phyloP scores from a whole-genome alignment of 2,888 invertebrate species.

The Rambutsinella grinnellia region DNA sequence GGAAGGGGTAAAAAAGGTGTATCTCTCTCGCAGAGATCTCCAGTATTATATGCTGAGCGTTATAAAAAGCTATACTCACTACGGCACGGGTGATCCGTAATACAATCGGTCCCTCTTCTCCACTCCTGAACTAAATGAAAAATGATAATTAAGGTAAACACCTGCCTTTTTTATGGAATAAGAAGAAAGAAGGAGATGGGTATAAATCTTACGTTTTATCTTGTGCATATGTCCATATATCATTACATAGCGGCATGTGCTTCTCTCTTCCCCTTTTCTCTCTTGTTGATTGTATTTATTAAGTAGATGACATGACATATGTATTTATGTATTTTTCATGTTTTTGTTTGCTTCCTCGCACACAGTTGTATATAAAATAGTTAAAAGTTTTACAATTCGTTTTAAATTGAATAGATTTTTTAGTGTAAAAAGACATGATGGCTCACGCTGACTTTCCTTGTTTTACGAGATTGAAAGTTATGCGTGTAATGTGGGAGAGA shows the following conservation, averaged over 20 bases:
- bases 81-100: conserved; percentile 29
- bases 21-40: neutral
- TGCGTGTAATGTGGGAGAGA: neutral
- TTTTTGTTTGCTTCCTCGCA: neutral
- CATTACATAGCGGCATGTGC: conserved; percentile 21
- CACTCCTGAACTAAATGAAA: conserved; percentile 13
- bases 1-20: conserved; percentile 22
- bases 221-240: neutral
- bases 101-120: too few species aligned
- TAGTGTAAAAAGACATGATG: neutral
- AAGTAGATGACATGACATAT: conserved; percentile 35
- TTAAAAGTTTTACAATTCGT: too few species aligned
- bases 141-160: conserved; percentile 49
- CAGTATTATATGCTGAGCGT: neutral
- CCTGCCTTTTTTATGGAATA: conserved; percentile 39
- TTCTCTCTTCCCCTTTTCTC: neutral
- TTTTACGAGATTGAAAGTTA: neutral
- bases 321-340: neutral
- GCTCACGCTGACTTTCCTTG: neutral
- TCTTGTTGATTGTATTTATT: conserved; percentile 34
- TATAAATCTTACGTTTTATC: conserved; percentile 17
- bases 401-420: too few species aligned
- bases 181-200: conserved; percentile 12
- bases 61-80: neutral
- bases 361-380: too few species aligned